Percentiles rank a stretch among this genome's conserved stretches.
Conservation (phyloP, 2,113 vertebrate genomes). For the Sitta europaea region DNA sequence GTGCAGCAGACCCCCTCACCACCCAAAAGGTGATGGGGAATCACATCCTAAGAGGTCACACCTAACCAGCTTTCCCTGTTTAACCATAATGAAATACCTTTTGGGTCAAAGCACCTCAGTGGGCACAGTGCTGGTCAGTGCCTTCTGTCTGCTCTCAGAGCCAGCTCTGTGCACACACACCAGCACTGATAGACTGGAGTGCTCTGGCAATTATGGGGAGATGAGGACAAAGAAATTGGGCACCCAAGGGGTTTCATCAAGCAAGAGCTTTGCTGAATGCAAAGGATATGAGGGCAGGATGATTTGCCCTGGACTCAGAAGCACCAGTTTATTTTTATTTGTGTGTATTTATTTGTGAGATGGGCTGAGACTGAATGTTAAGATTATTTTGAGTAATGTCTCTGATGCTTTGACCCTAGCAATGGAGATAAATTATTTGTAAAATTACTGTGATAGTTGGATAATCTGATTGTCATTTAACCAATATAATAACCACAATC, state of each 20-base stretch:
- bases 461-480: background rate
- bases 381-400: background rate
- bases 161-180: background rate
- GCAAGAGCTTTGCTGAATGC: background rate
- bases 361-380: background rate
- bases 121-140: background rate
- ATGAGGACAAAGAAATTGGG: background rate
- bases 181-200: fast-evolving
- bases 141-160: background rate
- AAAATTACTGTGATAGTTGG: background rate
- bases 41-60: background rate
- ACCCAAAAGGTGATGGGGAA: background rate
- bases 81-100: background rate
- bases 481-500: background rate
- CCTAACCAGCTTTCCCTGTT: background rate
- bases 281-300: background rate
- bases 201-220: background rate
- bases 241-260: background rate
- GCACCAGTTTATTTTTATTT: background rate
- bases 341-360: background rate
- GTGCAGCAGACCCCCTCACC: background rate
- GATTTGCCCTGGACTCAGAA: background rate
- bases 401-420: background rate
- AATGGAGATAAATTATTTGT: background rate
- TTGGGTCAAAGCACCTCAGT: background rate